Evolutionary conservation across 2,113 vertebrate species (phyloP).

Genomic region (Platichthys stellatus): DNA sequence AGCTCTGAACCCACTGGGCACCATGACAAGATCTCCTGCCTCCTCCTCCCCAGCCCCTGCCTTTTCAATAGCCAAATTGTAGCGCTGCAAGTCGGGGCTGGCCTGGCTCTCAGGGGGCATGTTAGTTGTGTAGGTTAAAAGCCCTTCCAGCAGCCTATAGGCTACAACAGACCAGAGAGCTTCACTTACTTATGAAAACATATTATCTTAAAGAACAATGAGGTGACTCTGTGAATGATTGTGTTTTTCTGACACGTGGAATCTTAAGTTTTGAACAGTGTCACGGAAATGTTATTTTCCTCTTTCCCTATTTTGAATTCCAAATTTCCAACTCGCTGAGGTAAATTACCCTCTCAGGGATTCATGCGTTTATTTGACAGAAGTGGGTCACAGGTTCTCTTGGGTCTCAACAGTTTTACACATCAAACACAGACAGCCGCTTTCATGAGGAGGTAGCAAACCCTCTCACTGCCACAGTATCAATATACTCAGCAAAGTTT

Average conservation of each 20-base stretch:
- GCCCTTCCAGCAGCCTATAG: slow-evolving; percentile 47
- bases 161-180: slow-evolving; percentile 47
- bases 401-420: slow-evolving; percentile 40
- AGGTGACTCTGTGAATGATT: slow-evolving; percentile 3
- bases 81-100: slow-evolving; percentile 69
- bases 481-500: slow-evolving; percentile 48
- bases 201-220: slow-evolving; percentile 47
- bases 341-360: slow-evolving; percentile 35
- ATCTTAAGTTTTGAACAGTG: slow-evolving; percentile 26
- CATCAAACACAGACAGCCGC: slow-evolving; percentile 37
- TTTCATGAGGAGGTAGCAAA: slow-evolving; percentile 47
- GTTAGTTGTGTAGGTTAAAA: slow-evolving; percentile 57
- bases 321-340: background rate
- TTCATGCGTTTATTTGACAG: slow-evolving; percentile 52
- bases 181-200: slow-evolving; percentile 51
- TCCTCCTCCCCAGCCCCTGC: slow-evolving; percentile 66
- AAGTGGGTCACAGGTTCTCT: slow-evolving; percentile 67
- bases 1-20: slow-evolving; percentile 79
- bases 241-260: slow-evolving; percentile 5
- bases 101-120: slow-evolving; percentile 69
- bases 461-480: slow-evolving; percentile 25
- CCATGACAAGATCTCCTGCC: slow-evolving; percentile 74
- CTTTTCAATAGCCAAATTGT: slow-evolving; percentile 75
- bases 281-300: slow-evolving; percentile 19
- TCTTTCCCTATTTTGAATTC: background rate